Evolutionary conservation across 2,888 invertebrate species (phyloP).

Genomic region (Aelia acuminata): DNA sequence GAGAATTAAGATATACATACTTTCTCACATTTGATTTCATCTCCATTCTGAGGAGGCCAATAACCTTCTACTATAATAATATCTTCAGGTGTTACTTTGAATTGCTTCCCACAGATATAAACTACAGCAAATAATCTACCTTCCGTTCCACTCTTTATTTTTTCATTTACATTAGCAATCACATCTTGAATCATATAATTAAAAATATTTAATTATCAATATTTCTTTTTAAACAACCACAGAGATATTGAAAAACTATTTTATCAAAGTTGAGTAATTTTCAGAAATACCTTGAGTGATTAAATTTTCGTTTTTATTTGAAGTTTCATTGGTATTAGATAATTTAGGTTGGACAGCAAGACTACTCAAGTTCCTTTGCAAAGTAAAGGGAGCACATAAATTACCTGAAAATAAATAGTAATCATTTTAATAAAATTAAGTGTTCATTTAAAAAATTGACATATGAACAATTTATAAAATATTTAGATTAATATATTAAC

Average conservation of each 20-base stretch:
- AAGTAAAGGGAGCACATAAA: background rate
- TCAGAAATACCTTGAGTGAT: background rate
- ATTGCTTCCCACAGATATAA: constrained; percentile 86
- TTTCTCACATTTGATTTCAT: constrained; percentile 85
- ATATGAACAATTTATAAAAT: no score
- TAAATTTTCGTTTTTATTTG: background rate
- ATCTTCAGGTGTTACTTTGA: constrained; percentile 88
- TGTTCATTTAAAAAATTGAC: no score
- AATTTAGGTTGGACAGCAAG: background rate
- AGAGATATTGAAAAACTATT: background rate
- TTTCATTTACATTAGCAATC: constrained; percentile 76
- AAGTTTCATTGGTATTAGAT: background rate
- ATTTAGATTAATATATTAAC: background rate
- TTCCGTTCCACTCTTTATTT: constrained; percentile 73
- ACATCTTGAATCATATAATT: constrained; percentile 70
- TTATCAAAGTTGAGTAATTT: background rate
- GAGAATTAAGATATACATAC: constrained; percentile 68
- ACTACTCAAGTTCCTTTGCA: background rate
- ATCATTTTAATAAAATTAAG: background rate
- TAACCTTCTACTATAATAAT: constrained; percentile 85
- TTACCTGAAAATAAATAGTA: background rate
- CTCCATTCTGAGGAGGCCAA: constrained; percentile 90
- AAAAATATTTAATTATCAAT: background rate
- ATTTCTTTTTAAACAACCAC: background rate
- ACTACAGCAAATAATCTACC: constrained; percentile 86